phyloP scores from a whole-genome alignment of 1,140 invertebrate species.

The Acyrthosiphon pisum region DNA sequence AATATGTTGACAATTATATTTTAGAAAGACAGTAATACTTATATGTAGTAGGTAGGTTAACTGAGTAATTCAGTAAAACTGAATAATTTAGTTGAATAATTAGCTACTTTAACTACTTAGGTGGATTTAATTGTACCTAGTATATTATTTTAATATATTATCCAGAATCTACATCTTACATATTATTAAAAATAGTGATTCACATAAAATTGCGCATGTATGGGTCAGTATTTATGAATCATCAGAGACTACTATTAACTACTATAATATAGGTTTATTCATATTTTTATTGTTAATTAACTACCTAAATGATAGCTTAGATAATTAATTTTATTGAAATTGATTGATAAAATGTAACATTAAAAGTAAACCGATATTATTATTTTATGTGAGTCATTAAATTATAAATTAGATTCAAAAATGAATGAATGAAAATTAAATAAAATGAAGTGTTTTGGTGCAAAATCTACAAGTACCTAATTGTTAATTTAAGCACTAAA shows the following conservation, averaged over 20 bases:
- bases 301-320: background rate
- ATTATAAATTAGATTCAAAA: conserved; percentile 1
- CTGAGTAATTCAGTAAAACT: no score
- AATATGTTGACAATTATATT: background rate
- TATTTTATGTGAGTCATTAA: background rate
- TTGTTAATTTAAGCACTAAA: background rate
- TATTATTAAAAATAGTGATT: background rate
- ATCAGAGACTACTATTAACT: background rate
- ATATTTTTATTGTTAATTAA: background rate
- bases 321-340: background rate
- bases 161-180: background rate
- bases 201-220: background rate
- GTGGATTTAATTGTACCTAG: no score
- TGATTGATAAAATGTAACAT: background rate
- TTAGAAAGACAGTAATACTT: background rate
- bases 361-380: background rate
- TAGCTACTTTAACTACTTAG: no score
- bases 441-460: background rate
- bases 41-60: background rate
- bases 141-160: no score
- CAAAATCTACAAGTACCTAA: background rate
- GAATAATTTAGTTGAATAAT: no score
- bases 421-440: background rate
- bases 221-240: background rate
- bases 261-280: background rate